Base-by-base conservation (phyloP, 1,140 invertebrate genomes). In the Solenopsis invicta region DNA sequence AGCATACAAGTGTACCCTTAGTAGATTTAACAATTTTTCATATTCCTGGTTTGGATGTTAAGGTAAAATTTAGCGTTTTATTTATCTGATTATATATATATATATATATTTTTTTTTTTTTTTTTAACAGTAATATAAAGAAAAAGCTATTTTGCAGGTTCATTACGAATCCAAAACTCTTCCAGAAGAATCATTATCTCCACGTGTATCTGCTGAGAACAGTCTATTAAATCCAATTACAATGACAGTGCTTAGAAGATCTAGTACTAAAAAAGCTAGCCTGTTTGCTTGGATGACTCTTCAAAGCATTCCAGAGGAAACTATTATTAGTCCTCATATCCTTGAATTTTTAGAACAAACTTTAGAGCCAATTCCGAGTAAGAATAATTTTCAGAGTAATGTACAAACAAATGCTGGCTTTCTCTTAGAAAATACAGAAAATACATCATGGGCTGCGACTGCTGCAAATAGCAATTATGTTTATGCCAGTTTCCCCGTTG, bases 231-330 rank as follows among this genome's bases (percentile, higher is more conserved):
- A 93, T 85, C 89, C 94, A 78, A 90, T 92, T 78, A 89, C 93
- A 21, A 85, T 88, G 12, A 93, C 89, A 2, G 61, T 91, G 1
- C 56, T 94, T 0, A 96, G 96, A 85, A 97, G 97, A 88, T 94
- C 96, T 56, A 97, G 97, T 75, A 97, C 97, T 0, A 99, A 99
- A 94, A 98, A 99, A 89, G 99, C 98, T 2, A 98, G 98, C 67
- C 95, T 99, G 1, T 99, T 99, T 95, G 98, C 98, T 18, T 99
- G 98, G 99, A 98, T 99, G 95, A 99, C 98, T 2, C 95, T 99
- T 41, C 98, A 99, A 93, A 99, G 98, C 92, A 98, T 99, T 87
- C 98, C 99, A 0, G 99, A 99, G 95, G 98, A 99, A 95, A 99
- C 98, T 0, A 98, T 99, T 77, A 98, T 99, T 88, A 99, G 98